A percentile compares a stretch with the other conserved stretches of the same genome.
Evolutionary conservation across 1,140 invertebrate species (phyloP).

Genomic region (Heliconius melpomene): DNA sequence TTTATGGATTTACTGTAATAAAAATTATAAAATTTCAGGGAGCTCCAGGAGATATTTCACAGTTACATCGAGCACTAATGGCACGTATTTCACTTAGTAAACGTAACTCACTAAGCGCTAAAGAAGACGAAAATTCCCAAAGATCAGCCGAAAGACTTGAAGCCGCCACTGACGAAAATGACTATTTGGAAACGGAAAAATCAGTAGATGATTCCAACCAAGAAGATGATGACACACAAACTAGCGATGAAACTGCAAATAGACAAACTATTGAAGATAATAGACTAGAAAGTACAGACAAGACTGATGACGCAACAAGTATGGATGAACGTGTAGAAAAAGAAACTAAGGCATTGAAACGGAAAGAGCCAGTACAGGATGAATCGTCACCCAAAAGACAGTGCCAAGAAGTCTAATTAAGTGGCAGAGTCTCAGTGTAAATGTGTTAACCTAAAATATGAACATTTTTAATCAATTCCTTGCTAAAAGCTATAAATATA

Average conservation of each 20-base stretch:
- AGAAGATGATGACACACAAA: slow-evolving; percentile 42
- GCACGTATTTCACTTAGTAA: slow-evolving; percentile 60
- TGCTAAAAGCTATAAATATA: slow-evolving; percentile 60
- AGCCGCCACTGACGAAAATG: slow-evolving; percentile 54
- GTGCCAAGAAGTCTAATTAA: slow-evolving; percentile 62
- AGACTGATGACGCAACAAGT: slow-evolving; percentile 55
- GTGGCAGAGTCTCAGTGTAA: slow-evolving; percentile 35
- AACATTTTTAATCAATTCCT: slow-evolving; percentile 50
- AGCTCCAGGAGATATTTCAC: slow-evolving; percentile 89
- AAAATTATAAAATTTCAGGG: slow-evolving; percentile 80
- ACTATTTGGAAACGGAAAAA: slow-evolving; percentile 50
- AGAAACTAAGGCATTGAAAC: slow-evolving; percentile 61
- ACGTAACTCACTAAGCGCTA: slow-evolving; percentile 44
- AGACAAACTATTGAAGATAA: slow-evolving; percentile 40
- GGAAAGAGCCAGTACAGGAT: slow-evolving; percentile 68
- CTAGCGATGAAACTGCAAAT: slow-evolving; percentile 40
- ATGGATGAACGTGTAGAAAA: slow-evolving; percentile 49
- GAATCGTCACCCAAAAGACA: slow-evolving; percentile 71
- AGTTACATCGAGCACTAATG: slow-evolving; percentile 85
- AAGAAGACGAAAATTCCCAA: slow-evolving; percentile 52
- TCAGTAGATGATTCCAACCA: slow-evolving; percentile 44
- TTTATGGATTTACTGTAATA: background rate
- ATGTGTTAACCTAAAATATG: slow-evolving; percentile 50
- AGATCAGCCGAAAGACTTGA: slow-evolving; percentile 60
- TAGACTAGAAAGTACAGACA: slow-evolving; percentile 51